Percentiles rank a stretch among this genome's conserved stretches.
These are phyloP conservation scores for Loxodonta africana DNA, from an alignment of 2,113 vertebrate species.

Conservation along the genomic window DNA sequence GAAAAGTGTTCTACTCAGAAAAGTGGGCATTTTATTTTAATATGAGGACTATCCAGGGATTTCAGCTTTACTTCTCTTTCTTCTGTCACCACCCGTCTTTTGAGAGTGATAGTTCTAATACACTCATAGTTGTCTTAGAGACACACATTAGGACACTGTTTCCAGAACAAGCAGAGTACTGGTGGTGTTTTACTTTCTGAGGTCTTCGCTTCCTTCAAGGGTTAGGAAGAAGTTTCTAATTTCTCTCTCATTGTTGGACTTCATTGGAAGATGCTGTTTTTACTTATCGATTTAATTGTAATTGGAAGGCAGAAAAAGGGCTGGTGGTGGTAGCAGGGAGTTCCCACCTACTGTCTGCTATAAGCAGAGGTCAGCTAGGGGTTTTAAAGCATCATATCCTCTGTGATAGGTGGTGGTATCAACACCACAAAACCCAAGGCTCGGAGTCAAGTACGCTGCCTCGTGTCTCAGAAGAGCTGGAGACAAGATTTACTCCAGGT, in stretches of 20 bases:
- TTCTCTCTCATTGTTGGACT: background rate
- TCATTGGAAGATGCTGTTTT: background rate
- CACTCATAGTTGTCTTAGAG: background rate
- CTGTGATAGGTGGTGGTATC: background rate
- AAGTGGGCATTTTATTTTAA: background rate
- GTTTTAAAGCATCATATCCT: fast-evolving
- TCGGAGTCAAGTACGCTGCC: background rate
- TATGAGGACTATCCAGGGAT: background rate
- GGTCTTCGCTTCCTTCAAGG: background rate
- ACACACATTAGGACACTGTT: background rate
- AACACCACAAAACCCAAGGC: background rate
- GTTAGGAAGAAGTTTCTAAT: background rate
- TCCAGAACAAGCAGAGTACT: background rate
- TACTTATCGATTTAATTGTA: too few relatives aligned
- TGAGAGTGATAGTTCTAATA: background rate
- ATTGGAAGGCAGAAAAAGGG: background rate
- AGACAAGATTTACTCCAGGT: background rate
- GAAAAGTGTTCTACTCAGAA: background rate
- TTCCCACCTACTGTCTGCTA: background rate
- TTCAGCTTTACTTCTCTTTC: background rate
- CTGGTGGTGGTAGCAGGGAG: background rate
- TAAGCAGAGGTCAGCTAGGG: background rate
- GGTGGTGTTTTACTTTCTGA: background rate
- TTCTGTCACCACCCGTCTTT: background rate
- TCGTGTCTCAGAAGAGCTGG: background rate